A percentile compares a stretch with the other conserved stretches of the same genome.
phyloP scores from a whole-genome alignment of 1,140 invertebrate genomes.

The Chrysopa pallens region DNA sequence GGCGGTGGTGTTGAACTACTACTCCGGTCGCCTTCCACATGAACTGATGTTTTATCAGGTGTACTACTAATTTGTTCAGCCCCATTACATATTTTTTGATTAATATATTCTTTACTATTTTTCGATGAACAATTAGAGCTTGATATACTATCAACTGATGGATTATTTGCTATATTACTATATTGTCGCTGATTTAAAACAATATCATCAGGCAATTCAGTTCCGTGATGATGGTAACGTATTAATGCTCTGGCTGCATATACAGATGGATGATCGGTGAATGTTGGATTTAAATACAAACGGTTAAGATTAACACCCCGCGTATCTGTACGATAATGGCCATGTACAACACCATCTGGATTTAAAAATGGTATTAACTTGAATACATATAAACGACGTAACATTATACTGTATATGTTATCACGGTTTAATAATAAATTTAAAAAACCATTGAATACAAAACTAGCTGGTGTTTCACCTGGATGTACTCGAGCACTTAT shows the following conservation, averaged over 20 bases:
- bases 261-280: conserved; percentile 61
- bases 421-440: conserved; percentile 56
- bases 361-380: conserved; percentile 87
- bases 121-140: background rate
- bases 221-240: conserved; percentile 37
- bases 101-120: background rate
- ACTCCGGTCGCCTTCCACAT: background rate
- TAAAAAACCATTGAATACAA: conserved; percentile 83
- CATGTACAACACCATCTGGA: conserved; percentile 78
- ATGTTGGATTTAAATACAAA: conserved; percentile 61
- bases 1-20: background rate
- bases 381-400: conserved; percentile 71
- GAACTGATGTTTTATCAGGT: background rate
- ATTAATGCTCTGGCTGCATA: conserved; percentile 63
- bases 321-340: conserved; percentile 80
- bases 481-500: conserved; percentile 82
- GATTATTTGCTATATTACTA: background rate
- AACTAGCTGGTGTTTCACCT: conserved; percentile 85
- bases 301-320: conserved; percentile 79
- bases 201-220: conserved; percentile 24
- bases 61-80: background rate
- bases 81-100: background rate
- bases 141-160: background rate
- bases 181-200: conserved; percentile 1
- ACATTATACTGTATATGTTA: conserved; percentile 48